phyloP scores from a whole-genome alignment of 2,113 vertebrate genomes.

The Entosphenus tridentatus region DNA sequence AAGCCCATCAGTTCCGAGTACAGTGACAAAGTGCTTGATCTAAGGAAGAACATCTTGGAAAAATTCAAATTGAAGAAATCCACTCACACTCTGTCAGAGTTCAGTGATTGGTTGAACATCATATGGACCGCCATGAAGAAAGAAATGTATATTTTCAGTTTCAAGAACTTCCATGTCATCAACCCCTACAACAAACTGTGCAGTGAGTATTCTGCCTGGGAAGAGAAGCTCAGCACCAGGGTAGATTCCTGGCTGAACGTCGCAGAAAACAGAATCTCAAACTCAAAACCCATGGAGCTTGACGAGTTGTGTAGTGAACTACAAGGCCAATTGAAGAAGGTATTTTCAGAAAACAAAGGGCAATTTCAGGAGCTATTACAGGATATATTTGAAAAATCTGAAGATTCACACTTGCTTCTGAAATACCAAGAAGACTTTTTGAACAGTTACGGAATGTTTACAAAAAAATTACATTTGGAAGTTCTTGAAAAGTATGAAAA shows the following conservation, averaged over 20 bases:
- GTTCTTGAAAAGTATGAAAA: too few species aligned
- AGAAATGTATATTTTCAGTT: constrained; percentile 17
- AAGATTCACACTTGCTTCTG: constrained; percentile 5
- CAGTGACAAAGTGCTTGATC: constrained; percentile 19
- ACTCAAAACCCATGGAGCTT: constrained; percentile 13
- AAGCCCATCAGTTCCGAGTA: constrained; percentile 23
- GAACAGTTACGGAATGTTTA: too few species aligned
- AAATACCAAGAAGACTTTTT: constrained; percentile 8
- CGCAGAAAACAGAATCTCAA: constrained; percentile 18
- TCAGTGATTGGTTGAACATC: constrained; percentile 17
- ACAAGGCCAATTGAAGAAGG: constrained; percentile 7
- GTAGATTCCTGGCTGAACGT: constrained; percentile 4
- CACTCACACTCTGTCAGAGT: constrained; percentile 11
- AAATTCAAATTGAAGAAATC: constrained; percentile 11
- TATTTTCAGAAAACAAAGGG: neutral
- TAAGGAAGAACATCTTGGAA: constrained; percentile 18
- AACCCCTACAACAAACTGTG: constrained; percentile 21
- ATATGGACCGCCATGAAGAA: constrained; percentile 23
- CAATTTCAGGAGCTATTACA: neutral
- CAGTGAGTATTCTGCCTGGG: constrained; percentile 19
- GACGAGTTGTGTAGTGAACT: constrained; percentile 19
- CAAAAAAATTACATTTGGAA: too few species aligned
- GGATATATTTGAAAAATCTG: neutral
- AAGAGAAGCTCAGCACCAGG: constrained; percentile 13
- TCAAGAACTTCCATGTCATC: constrained; percentile 23